A percentile compares a stretch with the other conserved stretches of the same genome.
phyloP scores from a whole-genome alignment of 2,113 vertebrate species.

The Misgurnus anguillicaudatus region DNA sequence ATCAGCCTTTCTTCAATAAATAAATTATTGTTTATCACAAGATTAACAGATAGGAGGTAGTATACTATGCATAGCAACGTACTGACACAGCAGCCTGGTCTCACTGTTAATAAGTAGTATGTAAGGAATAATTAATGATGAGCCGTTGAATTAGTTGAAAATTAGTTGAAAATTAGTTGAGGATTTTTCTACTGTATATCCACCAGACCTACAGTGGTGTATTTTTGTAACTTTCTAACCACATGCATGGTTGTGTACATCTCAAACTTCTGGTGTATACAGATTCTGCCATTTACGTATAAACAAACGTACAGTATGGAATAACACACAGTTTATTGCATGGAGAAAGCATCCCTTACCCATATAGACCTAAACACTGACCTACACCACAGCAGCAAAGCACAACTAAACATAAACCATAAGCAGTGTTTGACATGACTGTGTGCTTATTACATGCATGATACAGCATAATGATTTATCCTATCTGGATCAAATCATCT shows the following conservation, averaged over 20 bases:
- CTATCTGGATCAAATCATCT: neutral
- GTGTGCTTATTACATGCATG: too few species aligned
- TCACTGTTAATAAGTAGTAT: too few species aligned
- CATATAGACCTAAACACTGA: neutral
- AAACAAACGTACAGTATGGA: neutral
- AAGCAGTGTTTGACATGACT: neutral
- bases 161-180: too few species aligned
- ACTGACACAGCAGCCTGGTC: too few species aligned
- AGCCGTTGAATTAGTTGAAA: too few species aligned
- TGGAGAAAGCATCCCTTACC: neutral
- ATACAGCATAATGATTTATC: too few species aligned
- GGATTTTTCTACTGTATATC: too few species aligned
- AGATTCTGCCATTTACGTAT: neutral
- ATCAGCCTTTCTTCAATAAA: slow-evolving; percentile 8
- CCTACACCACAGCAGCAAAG: neutral
- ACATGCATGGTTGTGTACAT: neutral
- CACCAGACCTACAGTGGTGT: too few species aligned
- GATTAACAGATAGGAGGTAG: neutral
- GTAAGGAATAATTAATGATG: too few species aligned
- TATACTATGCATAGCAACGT: too few species aligned
- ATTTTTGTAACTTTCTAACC: too few species aligned
- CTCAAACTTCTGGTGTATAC: neutral
- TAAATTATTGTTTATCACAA: slow-evolving; percentile 33
- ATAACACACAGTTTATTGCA: neutral
- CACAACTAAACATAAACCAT: neutral